Base-by-base conservation (phyloP, 1,140 invertebrate species). In the Frieseomelitta varia region DNA sequence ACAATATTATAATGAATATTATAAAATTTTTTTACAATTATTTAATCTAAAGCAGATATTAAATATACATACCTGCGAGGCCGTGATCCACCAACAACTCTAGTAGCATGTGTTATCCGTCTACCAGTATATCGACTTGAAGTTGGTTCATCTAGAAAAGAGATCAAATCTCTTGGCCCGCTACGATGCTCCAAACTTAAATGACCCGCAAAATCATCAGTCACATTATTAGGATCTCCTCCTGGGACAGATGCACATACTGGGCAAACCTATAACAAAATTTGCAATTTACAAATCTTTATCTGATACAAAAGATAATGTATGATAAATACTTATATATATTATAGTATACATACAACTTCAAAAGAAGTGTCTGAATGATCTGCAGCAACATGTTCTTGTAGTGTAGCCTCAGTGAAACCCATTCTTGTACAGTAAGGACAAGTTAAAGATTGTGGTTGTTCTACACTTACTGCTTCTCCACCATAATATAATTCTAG, bases 171-270 rank as follows among this genome's bases (percentile, higher is more conserved):
- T 93, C 97, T 96, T 85, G 97, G 97, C 93, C 97, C 97, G 92
- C 97, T 97, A 91, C 98, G 97, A 96, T 99, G 99, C 93, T 99
- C 98, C 87, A 99, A 94, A 88, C 97, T 98, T 90, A 99, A 96
- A 96, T 99, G 99, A 91, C 98, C 98, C 89, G 98, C 97, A 96
- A 99, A 99, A 95, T 99, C 99, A 96, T 99, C 98, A 87, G 99
- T 99, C 92, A 99, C 97, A 93, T 99, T 97, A 96, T 99, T 99
- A 82, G 99, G 98, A 94, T 99, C 99, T 56, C 98, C 98, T 90
- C 98, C 98, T 79, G 98, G 98, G 93, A 98, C 96, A 79, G 98
- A 97, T 72, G 99, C 99, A 96, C 99, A 99, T 83, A 99, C 97
- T 90, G 99, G 99, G 96, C 99, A 99, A 69, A 99, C 98, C 96